phyloP scores from a whole-genome alignment of 2,888 invertebrate genomes.

The Mesorhabditis belari region DNA sequence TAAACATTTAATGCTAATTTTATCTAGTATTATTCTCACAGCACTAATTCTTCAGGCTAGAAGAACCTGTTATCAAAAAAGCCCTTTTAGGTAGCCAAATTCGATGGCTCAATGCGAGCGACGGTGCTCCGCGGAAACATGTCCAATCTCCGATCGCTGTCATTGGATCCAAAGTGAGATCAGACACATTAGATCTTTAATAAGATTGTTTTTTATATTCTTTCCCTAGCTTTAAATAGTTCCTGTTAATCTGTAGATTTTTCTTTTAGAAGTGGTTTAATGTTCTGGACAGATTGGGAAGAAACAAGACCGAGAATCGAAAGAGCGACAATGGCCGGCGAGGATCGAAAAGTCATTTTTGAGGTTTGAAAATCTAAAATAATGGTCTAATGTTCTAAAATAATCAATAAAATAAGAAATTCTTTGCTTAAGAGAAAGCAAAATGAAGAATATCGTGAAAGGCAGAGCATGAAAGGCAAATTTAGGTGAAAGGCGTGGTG shows the following conservation, averaged over 20 bases:
- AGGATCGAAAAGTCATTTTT: conserved; percentile 62
- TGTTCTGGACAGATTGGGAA: conserved; percentile 83
- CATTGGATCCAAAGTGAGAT: conserved; percentile 70
- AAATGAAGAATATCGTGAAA: no score
- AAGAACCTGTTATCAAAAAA: conserved; percentile 66
- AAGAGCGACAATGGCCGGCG: conserved; percentile 72
- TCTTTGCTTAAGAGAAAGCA: no score
- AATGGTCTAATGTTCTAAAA: no score
- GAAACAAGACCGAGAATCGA: conserved; percentile 71
- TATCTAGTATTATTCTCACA: no score
- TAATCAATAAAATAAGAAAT: no score
- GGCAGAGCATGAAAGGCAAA: no score
- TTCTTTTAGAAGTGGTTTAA: conserved; percentile 43
- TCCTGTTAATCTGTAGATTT: no score
- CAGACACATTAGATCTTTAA: no score
- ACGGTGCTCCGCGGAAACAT: conserved; percentile 74
- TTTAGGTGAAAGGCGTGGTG: conserved; percentile 5
- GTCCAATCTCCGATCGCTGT: conserved; percentile 76
- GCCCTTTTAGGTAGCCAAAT: conserved; percentile 63
- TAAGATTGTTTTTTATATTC: no score
- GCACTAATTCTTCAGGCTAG: no score
- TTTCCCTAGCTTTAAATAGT: no score
- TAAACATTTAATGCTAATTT: no score
- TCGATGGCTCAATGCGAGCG: conserved; percentile 70
- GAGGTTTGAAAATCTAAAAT: conserved; percentile 59